These are phyloP conservation scores for Chamaea fasciata DNA, from an alignment of 2,113 vertebrate species.

Conservation along the genomic window DNA sequence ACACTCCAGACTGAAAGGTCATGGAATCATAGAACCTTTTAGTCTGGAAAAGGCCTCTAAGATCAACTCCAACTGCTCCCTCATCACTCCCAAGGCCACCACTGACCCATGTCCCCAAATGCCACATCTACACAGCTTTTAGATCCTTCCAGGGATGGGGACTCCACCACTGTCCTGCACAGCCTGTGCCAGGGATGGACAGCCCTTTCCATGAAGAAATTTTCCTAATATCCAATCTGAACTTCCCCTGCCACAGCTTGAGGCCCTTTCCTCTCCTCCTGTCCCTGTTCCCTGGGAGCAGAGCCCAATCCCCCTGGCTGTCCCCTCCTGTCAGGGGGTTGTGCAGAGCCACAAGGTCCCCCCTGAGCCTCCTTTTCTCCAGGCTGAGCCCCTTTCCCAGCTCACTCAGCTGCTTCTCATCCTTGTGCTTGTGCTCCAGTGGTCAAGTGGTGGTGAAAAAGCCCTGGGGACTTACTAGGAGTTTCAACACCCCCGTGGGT, in stretches of 20 bases:
- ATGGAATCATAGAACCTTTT: background rate
- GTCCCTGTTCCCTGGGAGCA: background rate
- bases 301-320: rapidly evolving
- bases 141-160: background rate
- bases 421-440: rapidly evolving
- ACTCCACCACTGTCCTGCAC: background rate
- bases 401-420: background rate
- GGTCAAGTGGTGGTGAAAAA: background rate
- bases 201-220: background rate
- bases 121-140: background rate
- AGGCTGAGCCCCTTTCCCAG: background rate
- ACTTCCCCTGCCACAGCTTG: rapidly evolving
- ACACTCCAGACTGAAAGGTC: background rate
- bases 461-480: background rate
- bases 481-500: rapidly evolving
- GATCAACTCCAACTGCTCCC: background rate
- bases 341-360: background rate
- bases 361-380: background rate
- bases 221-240: background rate
- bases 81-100: background rate
- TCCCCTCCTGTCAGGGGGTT: background rate
- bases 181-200: background rate
- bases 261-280: rapidly evolving
- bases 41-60: background rate
- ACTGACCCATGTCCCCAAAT: background rate